Evolutionary conservation across 1,140 invertebrate genomes (phyloP), one percentile per base, ranked within the genome.

Genomic region (Homalodisca vitripennis): DNA sequence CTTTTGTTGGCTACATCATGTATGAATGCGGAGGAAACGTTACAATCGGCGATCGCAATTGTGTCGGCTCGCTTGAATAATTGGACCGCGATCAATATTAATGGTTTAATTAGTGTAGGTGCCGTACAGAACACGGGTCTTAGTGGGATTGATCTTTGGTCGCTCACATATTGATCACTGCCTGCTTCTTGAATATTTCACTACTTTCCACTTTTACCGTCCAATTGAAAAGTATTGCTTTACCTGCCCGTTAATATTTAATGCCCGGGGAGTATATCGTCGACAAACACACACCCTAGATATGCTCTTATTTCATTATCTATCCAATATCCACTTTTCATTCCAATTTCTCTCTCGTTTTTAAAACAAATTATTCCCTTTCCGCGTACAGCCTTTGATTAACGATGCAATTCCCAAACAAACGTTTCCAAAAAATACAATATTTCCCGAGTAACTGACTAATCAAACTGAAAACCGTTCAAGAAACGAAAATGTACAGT

Each of bases 281-380:
- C 55, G 55, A 60, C 55, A 60, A 60, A 60, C 55, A 13, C 55
- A 60, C 55, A 24, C 24, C 27, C 55, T 60, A 60, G 55, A 60
- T 60, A 60, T 60, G 55, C 55, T 60, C 55, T 60, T 60, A 60
- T 60, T 60, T 60, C 55, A 60, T 60, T 60, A 60, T 60, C 55
- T 60, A 60, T 60, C 55, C 55, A 60, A 60, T 60, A 60, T 60
- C 55, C 55, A 60, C 55, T 60, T 60, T 60, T 60, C 55, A 60
- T 60, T 60, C 55, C 55, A 41, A 41, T 41, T 41, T 41, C 34
- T 41, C 34, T 6, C 34, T 41, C 55, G 55, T 27, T 60, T 29
- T 26, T 13, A 60, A 41, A 60, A 60, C 55, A 60, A 60, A 22
- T 60, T 60, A 60, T 60, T 60, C 55, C 55, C 55, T 60, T 24